Conservation (phyloP, 37 sponge, comb jelly and placozoan species). For the Agelas oroides region DNA sequence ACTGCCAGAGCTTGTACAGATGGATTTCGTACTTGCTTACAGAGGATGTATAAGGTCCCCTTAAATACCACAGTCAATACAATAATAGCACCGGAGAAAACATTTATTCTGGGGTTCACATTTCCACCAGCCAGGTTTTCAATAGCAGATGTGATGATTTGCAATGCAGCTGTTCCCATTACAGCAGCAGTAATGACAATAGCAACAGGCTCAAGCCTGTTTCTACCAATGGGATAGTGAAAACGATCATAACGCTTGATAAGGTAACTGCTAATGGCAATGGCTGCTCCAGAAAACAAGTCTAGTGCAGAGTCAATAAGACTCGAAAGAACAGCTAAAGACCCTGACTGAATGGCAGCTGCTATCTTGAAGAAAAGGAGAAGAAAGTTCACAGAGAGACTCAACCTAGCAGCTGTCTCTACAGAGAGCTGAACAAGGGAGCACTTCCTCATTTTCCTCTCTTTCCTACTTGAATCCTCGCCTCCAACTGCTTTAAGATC, state of each 20-base stretch:
- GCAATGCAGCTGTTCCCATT: slow-evolving; percentile 75
- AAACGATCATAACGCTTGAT: slow-evolving; percentile 34
- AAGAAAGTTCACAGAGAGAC: slow-evolving; percentile 52
- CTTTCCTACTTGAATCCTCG: not conserved
- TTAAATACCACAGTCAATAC: slow-evolving; percentile 43
- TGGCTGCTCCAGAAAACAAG: slow-evolving; percentile 59
- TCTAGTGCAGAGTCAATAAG: slow-evolving; percentile 65
- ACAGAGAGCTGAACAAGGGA: slow-evolving; percentile 21
- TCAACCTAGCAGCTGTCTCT: slow-evolving; percentile 39
- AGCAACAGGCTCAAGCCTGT: slow-evolving; percentile 63
- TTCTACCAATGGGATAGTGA: slow-evolving; percentile 58
- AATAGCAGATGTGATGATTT: slow-evolving; percentile 49
- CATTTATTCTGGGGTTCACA: slow-evolving; percentile 41
- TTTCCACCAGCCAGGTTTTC: slow-evolving; percentile 17
- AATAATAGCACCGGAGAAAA: slow-evolving; percentile 49
- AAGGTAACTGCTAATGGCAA: slow-evolving; percentile 42
- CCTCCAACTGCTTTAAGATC: not conserved
- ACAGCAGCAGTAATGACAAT: slow-evolving; percentile 58
- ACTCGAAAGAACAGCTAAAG: slow-evolving; percentile 61
- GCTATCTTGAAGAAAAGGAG: slow-evolving; percentile 45
- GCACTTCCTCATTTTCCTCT: not conserved
- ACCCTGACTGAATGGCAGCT: slow-evolving; percentile 62
- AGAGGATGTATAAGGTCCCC: slow-evolving; percentile 39
- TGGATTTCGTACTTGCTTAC: slow-evolving; percentile 47
- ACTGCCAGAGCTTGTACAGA: slow-evolving; percentile 61